These are phyloP conservation scores for Sphinx pinastri DNA, from an alignment of 2,888 invertebrate species.

Conservation along the genomic window DNA sequence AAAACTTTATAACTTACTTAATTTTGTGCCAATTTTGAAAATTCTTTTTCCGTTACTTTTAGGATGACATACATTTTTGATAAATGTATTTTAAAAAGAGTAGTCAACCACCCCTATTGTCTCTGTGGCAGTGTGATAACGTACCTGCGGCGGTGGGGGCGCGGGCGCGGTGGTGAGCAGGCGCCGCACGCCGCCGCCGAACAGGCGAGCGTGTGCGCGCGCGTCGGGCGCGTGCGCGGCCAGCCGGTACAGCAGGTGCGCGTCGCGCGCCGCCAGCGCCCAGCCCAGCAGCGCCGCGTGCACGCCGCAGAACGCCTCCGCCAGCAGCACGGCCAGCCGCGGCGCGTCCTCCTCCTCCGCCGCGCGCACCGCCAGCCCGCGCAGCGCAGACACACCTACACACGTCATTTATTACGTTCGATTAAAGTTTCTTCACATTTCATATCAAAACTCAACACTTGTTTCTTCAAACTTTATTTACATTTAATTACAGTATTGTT, in stretches of 20 bases:
- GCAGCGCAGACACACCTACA: conserved; percentile 92
- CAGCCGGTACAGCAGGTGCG: conserved; percentile 94
- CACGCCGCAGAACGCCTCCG: conserved; percentile 97
- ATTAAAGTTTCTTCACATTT: too few species aligned
- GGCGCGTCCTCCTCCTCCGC: conserved; percentile 98
- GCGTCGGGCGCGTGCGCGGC: conserved; percentile 92
- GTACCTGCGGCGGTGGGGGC: conserved; percentile 65
- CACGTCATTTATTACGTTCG: not conserved
- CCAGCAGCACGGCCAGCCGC: conserved; percentile 93
- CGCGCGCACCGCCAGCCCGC: conserved; percentile 95
- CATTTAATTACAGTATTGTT: too few species aligned
- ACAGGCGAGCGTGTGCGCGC: conserved; percentile 91
- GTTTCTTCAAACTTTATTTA: too few species aligned
- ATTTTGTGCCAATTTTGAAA: too few species aligned
- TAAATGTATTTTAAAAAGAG: too few species aligned
- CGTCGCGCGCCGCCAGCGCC: conserved; percentile 96
- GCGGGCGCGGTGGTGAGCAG: conserved; percentile 90
- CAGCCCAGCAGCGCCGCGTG: conserved; percentile 96
- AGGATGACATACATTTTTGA: too few species aligned
- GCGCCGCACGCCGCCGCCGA: conserved; percentile 95
- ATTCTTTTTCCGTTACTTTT: too few species aligned
- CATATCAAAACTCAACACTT: too few species aligned
- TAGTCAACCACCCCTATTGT: too few species aligned
- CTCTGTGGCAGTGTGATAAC: too few species aligned
- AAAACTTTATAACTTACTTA: too few species aligned